These are phyloP conservation scores for Apamea epomidion DNA, from an alignment of 2,888 invertebrate species.

Conservation along the genomic window DNA sequence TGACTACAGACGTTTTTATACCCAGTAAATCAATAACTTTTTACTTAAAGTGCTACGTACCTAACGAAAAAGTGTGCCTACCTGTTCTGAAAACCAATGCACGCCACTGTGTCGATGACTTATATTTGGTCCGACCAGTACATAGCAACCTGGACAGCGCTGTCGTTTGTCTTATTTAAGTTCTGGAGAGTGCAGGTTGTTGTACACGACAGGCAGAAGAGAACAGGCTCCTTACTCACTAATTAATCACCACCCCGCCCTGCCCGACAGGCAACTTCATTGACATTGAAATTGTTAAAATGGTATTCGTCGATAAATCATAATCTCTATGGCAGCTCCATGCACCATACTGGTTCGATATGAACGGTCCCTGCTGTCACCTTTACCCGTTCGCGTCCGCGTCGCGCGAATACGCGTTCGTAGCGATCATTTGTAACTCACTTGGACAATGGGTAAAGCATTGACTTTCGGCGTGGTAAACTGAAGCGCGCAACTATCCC, in stretches of 20 bases:
- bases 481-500: too few relatives aligned
- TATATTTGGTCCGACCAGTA: too few relatives aligned
- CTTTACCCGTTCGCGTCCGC: not conserved
- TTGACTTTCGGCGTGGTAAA: too few relatives aligned
- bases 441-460: not conserved
- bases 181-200: too few relatives aligned
- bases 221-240: not conserved
- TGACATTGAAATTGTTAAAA: not conserved
- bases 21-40: too few relatives aligned
- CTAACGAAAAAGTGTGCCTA: too few relatives aligned
- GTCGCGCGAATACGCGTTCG: not conserved
- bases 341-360: not conserved
- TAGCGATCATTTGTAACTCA: not conserved
- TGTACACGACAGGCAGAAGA: not conserved
- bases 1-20: too few relatives aligned
- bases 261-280: not conserved
- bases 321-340: not conserved
- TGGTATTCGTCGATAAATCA: not conserved
- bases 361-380: not conserved
- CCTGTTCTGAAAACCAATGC: too few relatives aligned
- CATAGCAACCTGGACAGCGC: not conserved
- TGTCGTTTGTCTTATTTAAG: too few relatives aligned
- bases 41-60: too few relatives aligned
- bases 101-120: not conserved
- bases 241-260: not conserved